Base-by-base conservation (phyloP, 2,797 vertebrate species). In the Salarias fasciatus region DNA sequence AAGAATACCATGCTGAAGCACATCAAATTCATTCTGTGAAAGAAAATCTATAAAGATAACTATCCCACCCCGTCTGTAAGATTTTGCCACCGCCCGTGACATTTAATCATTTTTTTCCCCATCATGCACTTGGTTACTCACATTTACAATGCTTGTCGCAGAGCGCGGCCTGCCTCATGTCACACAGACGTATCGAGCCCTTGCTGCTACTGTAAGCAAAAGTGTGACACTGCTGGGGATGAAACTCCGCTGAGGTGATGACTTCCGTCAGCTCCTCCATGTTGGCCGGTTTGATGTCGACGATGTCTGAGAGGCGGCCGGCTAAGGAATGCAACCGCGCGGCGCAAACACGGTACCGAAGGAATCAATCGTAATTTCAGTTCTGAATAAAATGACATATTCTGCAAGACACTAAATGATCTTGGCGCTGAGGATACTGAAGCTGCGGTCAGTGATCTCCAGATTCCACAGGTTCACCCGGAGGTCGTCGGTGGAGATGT, bases 151-250 rank as follows among this genome's bases (percentile, higher is more conserved):
- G 96, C 67, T 91, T 94, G 93, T 98, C 96, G 3, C 96, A 98
- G 66, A 98, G 93, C 0, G 96, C 96, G 0, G 95, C 91, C 1
- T 95, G 91, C 75, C 97, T 92, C 98, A 99, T 99, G 91, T 99
- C 98, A 41, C 97, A 99, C 79, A 99, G 93, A 42, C 97, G 94
- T 91, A 99, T 96, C 15, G 97, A 98, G 72, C 97, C 97, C 81
- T 99, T 99, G 93, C 97, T 99, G 94, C 97, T 99, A 93, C 97
- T 99, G 92, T 99, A 99, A 79, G 98, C 97, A 0, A 99, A 98
- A 42, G 95, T 97, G 92, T 98, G 96, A 93, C 97, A 99, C 69
- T 98, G 95, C 79, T 97, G 95, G 0, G 97, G 97, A 81, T 98
- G 97, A 80, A 99, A 99, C 89, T 99, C 97, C 0, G 97, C 97